These are phyloP conservation scores for Lepidocolaptes lacrymiger DNA, from an alignment of 2,797 vertebrate genomes.

Conservation along the genomic window DNA sequence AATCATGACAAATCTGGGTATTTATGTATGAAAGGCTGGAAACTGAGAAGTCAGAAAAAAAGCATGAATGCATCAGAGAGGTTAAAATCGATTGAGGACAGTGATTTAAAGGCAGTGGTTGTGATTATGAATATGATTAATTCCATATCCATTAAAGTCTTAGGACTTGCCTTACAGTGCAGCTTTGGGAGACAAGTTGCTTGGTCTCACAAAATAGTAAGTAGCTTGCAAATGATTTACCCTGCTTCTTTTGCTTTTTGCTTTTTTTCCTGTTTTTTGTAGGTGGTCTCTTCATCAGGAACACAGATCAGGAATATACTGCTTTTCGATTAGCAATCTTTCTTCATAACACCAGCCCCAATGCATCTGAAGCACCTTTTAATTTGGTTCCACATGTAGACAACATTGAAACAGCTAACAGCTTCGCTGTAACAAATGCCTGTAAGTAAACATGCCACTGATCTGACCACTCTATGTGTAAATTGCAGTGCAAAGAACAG, in stretches of 20 bases:
- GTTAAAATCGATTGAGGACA: slow-evolving; percentile 29
- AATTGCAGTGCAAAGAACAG: slow-evolving; percentile 35
- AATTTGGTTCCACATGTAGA: slow-evolving; percentile 98
- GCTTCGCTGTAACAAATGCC: slow-evolving; percentile 98
- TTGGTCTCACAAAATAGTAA: neutral
- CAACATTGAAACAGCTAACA: slow-evolving; percentile 99
- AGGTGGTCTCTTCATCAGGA: slow-evolving; percentile 97
- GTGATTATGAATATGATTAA: slow-evolving; percentile 33
- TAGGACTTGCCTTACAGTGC: slow-evolving; percentile 7
- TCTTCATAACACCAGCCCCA: slow-evolving; percentile 99
- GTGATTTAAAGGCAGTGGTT: slow-evolving; percentile 31
- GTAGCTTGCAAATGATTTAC: slow-evolving; percentile 44
- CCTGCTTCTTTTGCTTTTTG: slow-evolving; percentile 9
- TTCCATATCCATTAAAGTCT: slow-evolving; percentile 24
- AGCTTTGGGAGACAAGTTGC: slow-evolving; percentile 7
- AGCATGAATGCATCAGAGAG: slow-evolving; percentile 10
- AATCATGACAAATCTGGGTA: slow-evolving; percentile 55
- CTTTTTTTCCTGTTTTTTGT: slow-evolving; percentile 14
- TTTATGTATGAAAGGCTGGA: slow-evolving; percentile 35
- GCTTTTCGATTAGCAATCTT: slow-evolving; percentile 98
- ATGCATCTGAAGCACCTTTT: slow-evolving; percentile 97
- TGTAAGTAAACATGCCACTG: slow-evolving; percentile 86
- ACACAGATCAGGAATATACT: slow-evolving; percentile 99
- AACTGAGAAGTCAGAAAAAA: slow-evolving; percentile 31
- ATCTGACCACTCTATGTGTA: slow-evolving; percentile 30